Conservation (phyloP, 2,888 invertebrate species). For the Sarcophaga carnaria region DNA sequence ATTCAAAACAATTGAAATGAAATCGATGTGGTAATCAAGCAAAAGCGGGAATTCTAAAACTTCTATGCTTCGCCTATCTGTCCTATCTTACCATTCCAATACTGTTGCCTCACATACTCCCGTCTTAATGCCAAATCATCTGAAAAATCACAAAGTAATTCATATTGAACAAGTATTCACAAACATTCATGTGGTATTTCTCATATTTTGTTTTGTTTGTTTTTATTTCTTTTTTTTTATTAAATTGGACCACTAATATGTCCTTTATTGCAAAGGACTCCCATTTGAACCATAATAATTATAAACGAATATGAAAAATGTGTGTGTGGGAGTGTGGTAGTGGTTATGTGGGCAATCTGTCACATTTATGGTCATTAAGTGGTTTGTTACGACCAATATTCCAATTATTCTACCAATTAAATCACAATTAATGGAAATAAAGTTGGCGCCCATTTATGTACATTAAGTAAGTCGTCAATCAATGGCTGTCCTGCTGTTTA, state of each 20-base stretch:
- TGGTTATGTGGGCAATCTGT: not conserved
- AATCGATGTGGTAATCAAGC: no score
- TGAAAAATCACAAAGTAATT: no score
- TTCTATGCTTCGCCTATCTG: no score
- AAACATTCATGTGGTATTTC: no score
- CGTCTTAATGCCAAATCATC: no score
- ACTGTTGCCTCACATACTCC: no score
- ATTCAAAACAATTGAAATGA: no score
- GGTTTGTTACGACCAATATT: slow-evolving; percentile 35
- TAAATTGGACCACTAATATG: not conserved
- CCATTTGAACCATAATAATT: not conserved
- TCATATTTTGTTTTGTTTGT: no score
- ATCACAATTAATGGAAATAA: slow-evolving; percentile 64
- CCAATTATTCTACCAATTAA: slow-evolving; percentile 47
- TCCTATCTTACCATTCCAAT: no score
- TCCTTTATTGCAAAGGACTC: not conserved
- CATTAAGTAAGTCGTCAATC: not conserved
- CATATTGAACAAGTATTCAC: no score
- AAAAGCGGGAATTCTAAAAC: no score
- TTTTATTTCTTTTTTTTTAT: no score
- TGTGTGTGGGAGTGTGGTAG: not conserved
- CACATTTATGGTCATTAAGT: slow-evolving; percentile 43
- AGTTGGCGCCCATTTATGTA: slow-evolving; percentile 20
- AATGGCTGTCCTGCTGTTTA: slow-evolving; percentile 35
- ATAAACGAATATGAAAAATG: not conserved